A percentile compares a stretch with the other conserved stretches of the same genome.
These are phyloP conservation scores for Macquaria ambigua DNA, from an alignment of 2,113 vertebrate species.

Conservation along the genomic window DNA sequence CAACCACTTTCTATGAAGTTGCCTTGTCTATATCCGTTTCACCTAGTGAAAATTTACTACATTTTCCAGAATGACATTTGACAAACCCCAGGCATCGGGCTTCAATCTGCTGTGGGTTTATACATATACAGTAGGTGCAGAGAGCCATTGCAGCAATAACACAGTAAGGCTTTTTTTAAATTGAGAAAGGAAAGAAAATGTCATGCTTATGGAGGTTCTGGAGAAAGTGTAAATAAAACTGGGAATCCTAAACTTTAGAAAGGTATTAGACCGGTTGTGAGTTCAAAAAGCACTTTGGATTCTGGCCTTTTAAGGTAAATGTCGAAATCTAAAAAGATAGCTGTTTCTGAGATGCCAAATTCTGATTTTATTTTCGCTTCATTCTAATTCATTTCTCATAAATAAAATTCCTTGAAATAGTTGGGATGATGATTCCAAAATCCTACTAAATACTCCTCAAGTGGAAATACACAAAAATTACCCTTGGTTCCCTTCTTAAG, in stretches of 20 bases:
- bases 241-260: neutral
- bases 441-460: too few relatives aligned
- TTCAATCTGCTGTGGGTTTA: neutral
- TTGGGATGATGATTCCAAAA: neutral
- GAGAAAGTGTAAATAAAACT: neutral
- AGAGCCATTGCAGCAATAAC: neutral
- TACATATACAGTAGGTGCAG: neutral
- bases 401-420: neutral
- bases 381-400: neutral
- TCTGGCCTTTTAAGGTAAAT: neutral
- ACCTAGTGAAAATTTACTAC: neutral
- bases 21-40: neutral
- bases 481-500: neutral
- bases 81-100: neutral
- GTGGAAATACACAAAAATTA: too few relatives aligned
- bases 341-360: neutral
- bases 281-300: neutral
- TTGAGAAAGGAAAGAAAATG: neutral
- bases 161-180: neutral
- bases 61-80: constrained; percentile 14
- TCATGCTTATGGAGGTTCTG: neutral
- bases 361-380: neutral
- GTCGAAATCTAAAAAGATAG: neutral
- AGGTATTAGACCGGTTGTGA: neutral
- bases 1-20: neutral